Percentiles rank a stretch among this genome's conserved stretches.
Conservation (phyloP, 2,113 vertebrate genomes). For the Sturnira hondurensis region DNA sequence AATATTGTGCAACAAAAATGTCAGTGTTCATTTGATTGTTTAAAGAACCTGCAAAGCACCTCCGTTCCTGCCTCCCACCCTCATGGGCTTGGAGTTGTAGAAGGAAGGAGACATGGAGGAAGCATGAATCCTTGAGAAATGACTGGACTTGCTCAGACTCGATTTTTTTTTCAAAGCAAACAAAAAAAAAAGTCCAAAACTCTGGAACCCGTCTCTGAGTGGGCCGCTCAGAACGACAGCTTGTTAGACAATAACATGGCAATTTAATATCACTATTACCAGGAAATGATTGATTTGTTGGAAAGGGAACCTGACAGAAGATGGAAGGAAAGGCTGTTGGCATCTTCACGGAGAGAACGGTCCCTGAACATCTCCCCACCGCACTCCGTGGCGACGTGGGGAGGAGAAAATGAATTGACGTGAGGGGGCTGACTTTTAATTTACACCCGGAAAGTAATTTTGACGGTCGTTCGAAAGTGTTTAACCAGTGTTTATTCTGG, state of each 20-base stretch:
- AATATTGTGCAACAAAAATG: not conserved
- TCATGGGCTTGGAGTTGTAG: not conserved
- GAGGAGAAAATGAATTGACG: slow-evolving; percentile 59
- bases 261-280: slow-evolving; percentile 49
- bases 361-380: not conserved
- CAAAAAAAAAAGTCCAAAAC: not conserved
- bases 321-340: slow-evolving; percentile 37
- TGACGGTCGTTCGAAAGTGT: slow-evolving; percentile 49
- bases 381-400: not conserved
- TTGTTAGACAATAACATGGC: slow-evolving; percentile 48
- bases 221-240: not conserved
- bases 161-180: not conserved
- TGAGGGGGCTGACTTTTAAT: slow-evolving; percentile 47
- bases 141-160: not conserved
- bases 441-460: slow-evolving; percentile 68
- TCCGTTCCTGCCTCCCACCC: not conserved
- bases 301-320: not conserved
- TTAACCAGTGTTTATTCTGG: slow-evolving; percentile 61
- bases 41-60: not conserved
- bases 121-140: not conserved
- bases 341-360: slow-evolving; percentile 9
- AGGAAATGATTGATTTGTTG: slow-evolving; percentile 13
- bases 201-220: not conserved
- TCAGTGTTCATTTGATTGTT: not conserved
- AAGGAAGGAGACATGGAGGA: not conserved